These are phyloP conservation scores for Damaliscus lunatus DNA, from an alignment of 2,113 vertebrate species.

Conservation along the genomic window DNA sequence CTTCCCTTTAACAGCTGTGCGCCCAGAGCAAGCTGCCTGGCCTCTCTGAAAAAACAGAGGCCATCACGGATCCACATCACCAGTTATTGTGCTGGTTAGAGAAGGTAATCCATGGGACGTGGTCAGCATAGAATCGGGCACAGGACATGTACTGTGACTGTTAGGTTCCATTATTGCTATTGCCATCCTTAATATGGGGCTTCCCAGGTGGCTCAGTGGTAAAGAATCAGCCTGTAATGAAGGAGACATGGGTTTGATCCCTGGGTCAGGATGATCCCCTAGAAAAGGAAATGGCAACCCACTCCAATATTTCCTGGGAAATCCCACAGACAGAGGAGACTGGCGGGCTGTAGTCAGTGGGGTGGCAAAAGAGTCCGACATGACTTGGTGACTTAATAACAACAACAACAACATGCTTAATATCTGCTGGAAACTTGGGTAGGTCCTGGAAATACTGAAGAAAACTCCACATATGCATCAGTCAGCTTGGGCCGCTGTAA, in stretches of 20 bases:
- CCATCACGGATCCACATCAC: background rate
- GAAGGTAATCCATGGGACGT: background rate
- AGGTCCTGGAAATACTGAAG: background rate
- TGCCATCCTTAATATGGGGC: background rate
- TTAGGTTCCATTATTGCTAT: background rate
- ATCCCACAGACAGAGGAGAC: background rate
- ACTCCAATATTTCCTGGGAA: background rate
- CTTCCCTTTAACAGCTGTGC: background rate
- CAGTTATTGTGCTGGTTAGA: background rate
- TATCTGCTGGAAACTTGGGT: background rate
- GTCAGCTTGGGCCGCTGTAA: background rate
- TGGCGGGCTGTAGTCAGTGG: background rate
- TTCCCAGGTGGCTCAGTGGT: background rate
- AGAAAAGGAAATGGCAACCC: background rate
- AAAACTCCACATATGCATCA: background rate
- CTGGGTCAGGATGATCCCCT: background rate
- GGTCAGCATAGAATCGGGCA: background rate
- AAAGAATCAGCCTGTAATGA: background rate
- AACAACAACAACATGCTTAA: background rate
- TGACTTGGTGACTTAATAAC: background rate
- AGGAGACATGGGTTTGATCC: background rate
- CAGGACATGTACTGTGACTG: background rate
- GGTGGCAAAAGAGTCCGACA: background rate
- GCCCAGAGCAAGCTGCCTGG: background rate
- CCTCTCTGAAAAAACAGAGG: background rate